phyloP scores from a whole-genome alignment of 2,797 vertebrate genomes.

The Manis crassicaudata region DNA sequence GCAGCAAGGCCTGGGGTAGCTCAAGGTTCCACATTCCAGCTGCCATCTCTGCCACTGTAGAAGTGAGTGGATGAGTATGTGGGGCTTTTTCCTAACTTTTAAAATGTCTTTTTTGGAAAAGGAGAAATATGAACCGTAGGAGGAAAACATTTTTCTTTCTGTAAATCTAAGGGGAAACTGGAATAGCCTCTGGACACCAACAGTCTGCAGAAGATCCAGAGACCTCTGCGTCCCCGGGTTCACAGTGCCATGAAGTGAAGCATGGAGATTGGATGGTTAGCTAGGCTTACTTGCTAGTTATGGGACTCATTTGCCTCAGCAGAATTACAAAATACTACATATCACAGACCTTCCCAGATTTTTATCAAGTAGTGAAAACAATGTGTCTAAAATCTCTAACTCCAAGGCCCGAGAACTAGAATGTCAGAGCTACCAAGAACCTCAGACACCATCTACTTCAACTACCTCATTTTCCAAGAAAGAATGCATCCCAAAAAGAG shows the following conservation, averaged over 20 bases:
- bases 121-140: slow-evolving; percentile 72
- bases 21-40: slow-evolving; percentile 65
- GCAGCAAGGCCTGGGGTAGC: slow-evolving; percentile 54
- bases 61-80: background rate
- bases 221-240: fast-evolving
- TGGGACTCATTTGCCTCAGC: background rate
- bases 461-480: slow-evolving; percentile 22
- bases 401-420: background rate
- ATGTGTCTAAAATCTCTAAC: background rate
- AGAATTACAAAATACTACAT: background rate
- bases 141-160: slow-evolving; percentile 76
- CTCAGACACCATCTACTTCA: slow-evolving; percentile 51
- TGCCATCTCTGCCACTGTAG: slow-evolving; percentile 67
- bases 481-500: background rate
- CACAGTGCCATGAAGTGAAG: background rate
- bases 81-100: background rate
- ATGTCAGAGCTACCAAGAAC: slow-evolving; percentile 32
- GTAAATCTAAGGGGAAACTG: slow-evolving; percentile 61
- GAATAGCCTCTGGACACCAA: background rate
- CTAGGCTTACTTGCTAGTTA: background rate
- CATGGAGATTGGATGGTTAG: background rate
- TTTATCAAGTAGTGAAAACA: background rate
- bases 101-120: slow-evolving; percentile 79
- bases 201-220: background rate
- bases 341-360: background rate